Percentiles rank a stretch among this genome's conserved stretches.
Evolutionary conservation across 2,113 vertebrate species (phyloP).

Genomic region (Pavo muticus): DNA sequence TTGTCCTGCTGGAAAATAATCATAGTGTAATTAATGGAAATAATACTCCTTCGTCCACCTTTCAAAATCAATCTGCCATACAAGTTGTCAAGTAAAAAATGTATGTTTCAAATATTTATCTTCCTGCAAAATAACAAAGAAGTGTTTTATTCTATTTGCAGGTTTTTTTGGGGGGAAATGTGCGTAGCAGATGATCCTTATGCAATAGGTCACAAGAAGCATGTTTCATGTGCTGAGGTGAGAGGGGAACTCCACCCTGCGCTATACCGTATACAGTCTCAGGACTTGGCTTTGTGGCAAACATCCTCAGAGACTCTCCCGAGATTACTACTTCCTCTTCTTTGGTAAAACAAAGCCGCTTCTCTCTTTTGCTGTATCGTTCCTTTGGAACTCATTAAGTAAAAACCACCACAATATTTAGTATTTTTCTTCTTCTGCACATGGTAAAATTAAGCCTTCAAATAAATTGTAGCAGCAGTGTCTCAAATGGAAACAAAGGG

Average conservation of each 20-base stretch:
- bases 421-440: neutral
- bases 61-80: neutral
- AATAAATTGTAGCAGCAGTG: neutral
- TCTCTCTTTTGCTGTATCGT: neutral
- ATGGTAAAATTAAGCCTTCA: neutral
- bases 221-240: neutral
- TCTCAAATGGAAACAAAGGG: neutral
- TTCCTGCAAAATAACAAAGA: neutral
- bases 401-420: neutral
- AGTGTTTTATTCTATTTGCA: neutral
- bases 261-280: neutral
- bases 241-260: neutral
- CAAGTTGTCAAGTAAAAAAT: neutral
- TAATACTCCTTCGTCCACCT: neutral
- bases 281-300: neutral
- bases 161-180: accelerated
- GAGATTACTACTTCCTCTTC: conserved; percentile 28
- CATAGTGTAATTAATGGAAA: conserved; percentile 29
- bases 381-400: neutral
- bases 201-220: neutral
- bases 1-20: conserved; percentile 32
- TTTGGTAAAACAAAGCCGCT: conserved; percentile 1
- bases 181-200: neutral
- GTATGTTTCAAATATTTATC: neutral
- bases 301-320: neutral